Evolutionary conservation across 2,888 invertebrate genomes (phyloP).

Genomic region (Cataglyphis rosenhaueri): DNA sequence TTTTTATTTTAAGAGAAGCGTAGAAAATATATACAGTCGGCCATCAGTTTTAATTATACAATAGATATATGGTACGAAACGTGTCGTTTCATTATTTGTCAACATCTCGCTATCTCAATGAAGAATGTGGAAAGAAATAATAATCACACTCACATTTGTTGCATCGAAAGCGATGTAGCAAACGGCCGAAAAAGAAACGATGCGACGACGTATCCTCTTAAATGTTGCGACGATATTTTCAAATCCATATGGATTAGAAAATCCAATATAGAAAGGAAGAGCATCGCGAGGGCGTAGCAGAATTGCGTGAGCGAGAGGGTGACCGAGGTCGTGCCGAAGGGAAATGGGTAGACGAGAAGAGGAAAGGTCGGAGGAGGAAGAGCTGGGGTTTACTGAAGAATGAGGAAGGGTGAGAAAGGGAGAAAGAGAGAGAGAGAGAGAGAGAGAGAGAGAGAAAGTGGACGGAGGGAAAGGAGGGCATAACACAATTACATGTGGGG

Average conservation of each 20-base stretch:
- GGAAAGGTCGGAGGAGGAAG: constrained; percentile 59
- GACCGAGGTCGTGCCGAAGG: constrained; percentile 45
- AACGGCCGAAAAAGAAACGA: constrained; percentile 40
- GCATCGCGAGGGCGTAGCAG: constrained; percentile 58
- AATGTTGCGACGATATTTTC: constrained; percentile 62
- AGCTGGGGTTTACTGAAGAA: constrained; percentile 38
- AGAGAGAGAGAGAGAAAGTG: constrained; percentile 72
- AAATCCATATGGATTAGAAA: constrained; percentile 76
- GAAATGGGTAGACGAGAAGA: constrained; percentile 59
- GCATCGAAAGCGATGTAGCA: constrained; percentile 21
- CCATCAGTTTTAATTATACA: constrained; percentile 6
- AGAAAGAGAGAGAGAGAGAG: constrained; percentile 46
- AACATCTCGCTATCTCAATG: background rate
- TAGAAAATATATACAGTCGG: background rate
- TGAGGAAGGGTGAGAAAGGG: constrained; percentile 26
- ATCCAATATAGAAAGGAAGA: constrained; percentile 74
- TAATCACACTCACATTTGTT: constrained; percentile 56
- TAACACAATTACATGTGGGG: constrained; percentile 83
- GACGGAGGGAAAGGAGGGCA: constrained; percentile 73
- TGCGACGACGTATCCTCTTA: constrained; percentile 55
- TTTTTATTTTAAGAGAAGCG: background rate
- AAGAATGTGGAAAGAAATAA: constrained; percentile 15
- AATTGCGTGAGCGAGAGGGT: constrained; percentile 40
- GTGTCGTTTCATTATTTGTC: background rate
- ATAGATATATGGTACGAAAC: constrained; percentile 2